These are phyloP conservation scores for Belgica antarctica DNA, from an alignment of 2,888 invertebrate genomes.

Conservation along the genomic window DNA sequence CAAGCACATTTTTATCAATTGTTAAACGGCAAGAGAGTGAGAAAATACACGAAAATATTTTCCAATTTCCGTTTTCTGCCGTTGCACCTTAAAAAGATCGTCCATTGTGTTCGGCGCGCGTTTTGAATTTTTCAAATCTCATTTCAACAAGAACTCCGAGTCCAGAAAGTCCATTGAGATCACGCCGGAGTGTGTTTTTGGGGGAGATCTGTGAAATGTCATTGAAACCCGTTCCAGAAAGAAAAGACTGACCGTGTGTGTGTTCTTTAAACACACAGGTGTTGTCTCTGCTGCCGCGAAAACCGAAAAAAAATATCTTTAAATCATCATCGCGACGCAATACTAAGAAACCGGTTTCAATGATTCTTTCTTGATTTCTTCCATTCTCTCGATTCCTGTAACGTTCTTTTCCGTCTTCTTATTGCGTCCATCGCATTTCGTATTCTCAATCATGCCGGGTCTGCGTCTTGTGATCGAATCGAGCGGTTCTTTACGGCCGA, in stretches of 20 bases:
- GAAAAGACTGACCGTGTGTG: not conserved
- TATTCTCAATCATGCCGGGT: not conserved
- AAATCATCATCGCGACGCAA: not conserved
- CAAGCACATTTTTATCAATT: constrained; percentile 7
- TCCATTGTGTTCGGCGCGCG: constrained; percentile 12
- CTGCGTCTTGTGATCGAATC: too few relatives aligned
- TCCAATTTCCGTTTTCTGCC: constrained; percentile 34
- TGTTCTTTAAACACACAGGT: constrained; percentile 28
- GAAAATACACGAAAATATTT: constrained; percentile 21
- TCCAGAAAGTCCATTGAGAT: not conserved
- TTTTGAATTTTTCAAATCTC: not conserved
- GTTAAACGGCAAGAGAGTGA: constrained; percentile 3
- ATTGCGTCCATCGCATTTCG: not conserved
- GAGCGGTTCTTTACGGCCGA: constrained; percentile 31
- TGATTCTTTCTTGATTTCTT: constrained; percentile 25
- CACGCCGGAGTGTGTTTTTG: constrained; percentile 1
- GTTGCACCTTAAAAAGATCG: constrained; percentile 39
- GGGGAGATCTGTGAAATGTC: constrained; percentile 38
- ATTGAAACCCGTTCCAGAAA: constrained; percentile 38
- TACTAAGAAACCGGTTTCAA: constrained; percentile 35
- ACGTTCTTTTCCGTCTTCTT: not conserved
- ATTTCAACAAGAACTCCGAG: not conserved
- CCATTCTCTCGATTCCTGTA: not conserved
- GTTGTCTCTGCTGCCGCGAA: constrained; percentile 24
- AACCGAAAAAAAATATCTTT: not conserved